Conservation (phyloP, 2,888 invertebrate genomes). For the Synanthedon formicaeformis region DNA sequence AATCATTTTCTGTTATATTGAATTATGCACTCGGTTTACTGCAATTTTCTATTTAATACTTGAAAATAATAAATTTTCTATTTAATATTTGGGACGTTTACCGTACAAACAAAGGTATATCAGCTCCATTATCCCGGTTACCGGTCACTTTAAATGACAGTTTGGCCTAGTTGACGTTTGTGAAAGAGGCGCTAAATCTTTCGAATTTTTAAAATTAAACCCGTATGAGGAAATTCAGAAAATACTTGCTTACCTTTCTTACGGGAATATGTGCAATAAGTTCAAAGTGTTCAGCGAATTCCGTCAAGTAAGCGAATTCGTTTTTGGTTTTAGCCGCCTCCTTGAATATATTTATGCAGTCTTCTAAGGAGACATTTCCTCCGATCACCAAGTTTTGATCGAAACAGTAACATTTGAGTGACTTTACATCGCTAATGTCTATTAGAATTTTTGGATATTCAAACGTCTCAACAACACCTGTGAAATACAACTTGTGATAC, state of each 20-base stretch:
- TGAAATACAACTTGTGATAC: conserved; percentile 6
- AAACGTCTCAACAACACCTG: conserved; percentile 40
- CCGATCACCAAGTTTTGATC: conserved; percentile 66
- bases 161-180: too few species aligned
- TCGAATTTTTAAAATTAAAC: background rate
- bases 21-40: too few species aligned
- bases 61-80: too few species aligned
- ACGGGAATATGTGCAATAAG: conserved; percentile 74
- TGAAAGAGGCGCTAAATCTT: too few species aligned
- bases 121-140: too few species aligned
- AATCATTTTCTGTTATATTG: too few species aligned
- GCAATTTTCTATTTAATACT: too few species aligned
- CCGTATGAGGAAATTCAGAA: background rate
- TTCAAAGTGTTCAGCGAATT: conserved; percentile 70
- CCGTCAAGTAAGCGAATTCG: conserved; percentile 63
- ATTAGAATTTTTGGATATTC: conserved; percentile 37
- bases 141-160: too few species aligned
- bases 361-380: conserved; percentile 68
- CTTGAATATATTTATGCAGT: conserved; percentile 61
- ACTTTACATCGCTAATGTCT: conserved; percentile 42
- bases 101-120: too few species aligned
- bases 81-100: too few species aligned
- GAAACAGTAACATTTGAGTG: conserved; percentile 31
- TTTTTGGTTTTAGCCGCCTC: conserved; percentile 32
- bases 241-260: conserved; percentile 62